Base-by-base conservation (phyloP, 2,113 vertebrate species). In the Paramormyrops kingsleyae region DNA sequence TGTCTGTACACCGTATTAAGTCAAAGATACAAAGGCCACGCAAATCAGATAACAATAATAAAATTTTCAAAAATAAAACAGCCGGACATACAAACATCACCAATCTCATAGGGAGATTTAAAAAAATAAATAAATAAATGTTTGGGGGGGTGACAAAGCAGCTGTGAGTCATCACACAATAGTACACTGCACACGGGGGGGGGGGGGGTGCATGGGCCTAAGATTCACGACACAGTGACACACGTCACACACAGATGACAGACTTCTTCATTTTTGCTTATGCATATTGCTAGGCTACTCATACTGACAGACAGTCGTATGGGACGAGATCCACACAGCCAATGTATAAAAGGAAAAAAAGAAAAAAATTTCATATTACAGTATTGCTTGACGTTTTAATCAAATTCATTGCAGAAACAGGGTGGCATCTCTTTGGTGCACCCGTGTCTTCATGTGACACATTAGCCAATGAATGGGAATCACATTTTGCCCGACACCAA, bases 401-500 rank as follows among this genome's bases (percentile, higher is more conserved):
- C 89, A 8, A 77, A 39, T 6, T 80, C 74, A 80, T 42, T 42
- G 66, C 84, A 46, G 44, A 90, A 39, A 56, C 12, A 27, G 46
- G 56, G 8, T 39, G 15, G 46, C 35, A 10, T 77, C 90, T 95
- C 93, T 95, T 95, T 95, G 94, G 93, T 95, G 93, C 91, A 88
- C 62, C 89, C 85, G 87, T 74, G 90, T 89, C 91, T 87, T 91
- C 86, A 89, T 35, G 27, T 62, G 90, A 44, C 87, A 88, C 85
- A 39, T 87, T 31, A 88, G 70, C 88, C 9, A 88, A 59, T 7
- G 39, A 66, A 83, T 46, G 70, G n/a, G 74, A 50, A 84, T 70
- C 49, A 87, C 19, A n/a, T 21, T 84, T 84, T n/a, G 27, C 27
- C 27, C 1, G 70, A 27, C n/a, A 17, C 9, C 27, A 39, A 77